Percentiles rank a stretch among this genome's conserved stretches.
Evolutionary conservation across 2,797 vertebrate species (phyloP).

Genomic region (Bryconaethiops microstoma): DNA sequence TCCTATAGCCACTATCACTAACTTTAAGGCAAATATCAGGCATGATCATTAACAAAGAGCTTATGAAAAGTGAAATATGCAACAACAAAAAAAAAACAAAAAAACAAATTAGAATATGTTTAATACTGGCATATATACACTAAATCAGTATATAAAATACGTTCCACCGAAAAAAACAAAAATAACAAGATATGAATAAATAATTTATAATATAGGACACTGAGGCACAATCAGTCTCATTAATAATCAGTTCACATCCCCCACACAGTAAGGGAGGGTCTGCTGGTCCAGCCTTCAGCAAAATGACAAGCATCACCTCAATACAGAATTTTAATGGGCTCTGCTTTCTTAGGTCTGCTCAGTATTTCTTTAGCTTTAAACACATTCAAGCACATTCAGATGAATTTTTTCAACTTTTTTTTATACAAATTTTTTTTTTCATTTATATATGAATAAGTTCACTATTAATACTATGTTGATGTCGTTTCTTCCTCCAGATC

Average conservation of each 20-base stretch:
- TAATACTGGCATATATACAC: not conserved
- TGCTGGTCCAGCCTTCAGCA: slow-evolving; percentile 50
- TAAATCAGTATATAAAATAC: not conserved
- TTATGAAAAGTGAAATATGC: not conserved
- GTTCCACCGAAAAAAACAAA: not conserved
- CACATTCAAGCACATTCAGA: not conserved
- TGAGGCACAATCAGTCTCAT: slow-evolving; percentile 54
- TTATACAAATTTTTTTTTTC: not conserved
- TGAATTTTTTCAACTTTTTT: not conserved
- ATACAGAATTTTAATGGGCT: slow-evolving; percentile 47
- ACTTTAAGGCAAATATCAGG: not conserved
- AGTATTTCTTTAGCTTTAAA: not conserved
- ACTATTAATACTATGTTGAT: not conserved
- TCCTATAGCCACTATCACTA: not conserved
- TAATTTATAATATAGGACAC: slow-evolving; percentile 11
- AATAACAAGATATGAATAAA: not conserved
- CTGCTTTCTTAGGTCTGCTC: slow-evolving; percentile 18
- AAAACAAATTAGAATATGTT: not conserved
- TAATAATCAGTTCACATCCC: slow-evolving; percentile 60
- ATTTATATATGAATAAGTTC: not conserved
- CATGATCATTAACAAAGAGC: not conserved
- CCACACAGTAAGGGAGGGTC: slow-evolving; percentile 49
- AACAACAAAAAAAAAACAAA: too few relatives aligned
- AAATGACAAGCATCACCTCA: slow-evolving; percentile 47
- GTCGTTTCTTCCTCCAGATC: slow-evolving; percentile 7